phyloP scores from a whole-genome alignment of 2,797 vertebrate species.

The Eospalax fontanierii region DNA sequence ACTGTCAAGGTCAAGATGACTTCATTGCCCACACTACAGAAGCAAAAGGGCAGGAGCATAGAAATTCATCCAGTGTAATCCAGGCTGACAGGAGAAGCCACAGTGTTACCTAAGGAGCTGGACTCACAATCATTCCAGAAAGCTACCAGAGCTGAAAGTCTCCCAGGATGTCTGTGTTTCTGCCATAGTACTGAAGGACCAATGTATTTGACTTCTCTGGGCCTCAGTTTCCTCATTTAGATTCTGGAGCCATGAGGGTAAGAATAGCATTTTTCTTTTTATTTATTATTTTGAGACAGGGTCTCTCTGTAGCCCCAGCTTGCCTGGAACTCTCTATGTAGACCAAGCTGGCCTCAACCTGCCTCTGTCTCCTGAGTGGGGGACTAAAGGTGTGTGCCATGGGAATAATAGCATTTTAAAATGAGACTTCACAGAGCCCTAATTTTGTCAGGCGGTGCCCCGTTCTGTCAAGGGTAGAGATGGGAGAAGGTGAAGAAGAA shows the following conservation, averaged over 20 bases:
- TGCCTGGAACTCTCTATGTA: too few relatives aligned
- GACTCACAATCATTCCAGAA: background rate
- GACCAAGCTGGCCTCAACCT: too few relatives aligned
- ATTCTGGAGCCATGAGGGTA: background rate
- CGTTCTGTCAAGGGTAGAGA: background rate
- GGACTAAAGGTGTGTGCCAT: too few relatives aligned
- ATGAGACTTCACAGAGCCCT: background rate
- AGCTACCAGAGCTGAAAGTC: background rate
- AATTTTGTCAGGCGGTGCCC: background rate
- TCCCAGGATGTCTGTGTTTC: background rate
- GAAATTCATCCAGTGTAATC: background rate
- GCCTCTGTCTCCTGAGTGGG: too few relatives aligned
- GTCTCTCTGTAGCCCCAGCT: too few relatives aligned
- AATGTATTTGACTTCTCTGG: background rate
- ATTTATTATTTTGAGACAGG: too few relatives aligned
- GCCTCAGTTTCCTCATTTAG: background rate
- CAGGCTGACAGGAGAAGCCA: background rate
- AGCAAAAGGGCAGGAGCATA: fast-evolving
- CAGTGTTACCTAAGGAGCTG: background rate
- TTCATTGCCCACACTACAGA: background rate
- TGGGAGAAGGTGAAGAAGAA: background rate
- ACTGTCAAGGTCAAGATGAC: background rate
- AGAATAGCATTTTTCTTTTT: background rate
- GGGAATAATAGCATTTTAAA: background rate
- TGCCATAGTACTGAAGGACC: fast-evolving